Percentiles rank a stretch among this genome's conserved stretches.
These are phyloP conservation scores for Pimephales promelas DNA, from an alignment of 2,113 vertebrate species.

Conservation along the genomic window DNA sequence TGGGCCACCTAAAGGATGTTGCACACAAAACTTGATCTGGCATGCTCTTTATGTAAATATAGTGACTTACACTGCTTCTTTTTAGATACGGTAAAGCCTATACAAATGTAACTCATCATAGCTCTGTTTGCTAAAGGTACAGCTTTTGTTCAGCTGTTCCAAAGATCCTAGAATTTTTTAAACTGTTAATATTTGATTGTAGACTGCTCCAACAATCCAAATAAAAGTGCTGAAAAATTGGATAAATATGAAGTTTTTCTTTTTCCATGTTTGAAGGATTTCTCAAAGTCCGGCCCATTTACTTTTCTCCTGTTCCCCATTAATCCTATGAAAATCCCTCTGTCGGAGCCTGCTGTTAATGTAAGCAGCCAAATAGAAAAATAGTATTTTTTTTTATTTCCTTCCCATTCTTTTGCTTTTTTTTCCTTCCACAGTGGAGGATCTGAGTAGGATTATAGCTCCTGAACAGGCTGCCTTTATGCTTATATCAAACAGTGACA, in stretches of 20 bases:
- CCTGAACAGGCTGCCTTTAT: slow-evolving; percentile 52
- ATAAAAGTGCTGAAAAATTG: slow-evolving; percentile 28
- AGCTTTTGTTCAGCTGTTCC: neutral
- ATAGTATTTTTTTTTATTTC: slow-evolving; percentile 42
- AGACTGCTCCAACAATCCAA: neutral
- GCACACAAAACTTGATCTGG: neutral
- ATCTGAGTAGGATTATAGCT: slow-evolving; percentile 53
- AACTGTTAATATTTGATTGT: neutral
- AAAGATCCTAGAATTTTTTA: neutral
- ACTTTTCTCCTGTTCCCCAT: slow-evolving; percentile 25
- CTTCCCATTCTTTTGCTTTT: slow-evolving; percentile 40
- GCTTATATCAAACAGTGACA: slow-evolving; percentile 45
- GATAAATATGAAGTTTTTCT: slow-evolving; percentile 26
- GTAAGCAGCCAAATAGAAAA: slow-evolving; percentile 49
- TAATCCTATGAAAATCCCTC: slow-evolving; percentile 50
- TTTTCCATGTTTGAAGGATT: slow-evolving; percentile 26
- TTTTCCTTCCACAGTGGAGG: slow-evolving; percentile 19
- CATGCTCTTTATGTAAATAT: no score
- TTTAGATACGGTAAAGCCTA: neutral
- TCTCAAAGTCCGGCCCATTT: slow-evolving; percentile 42
- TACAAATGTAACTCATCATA: neutral
- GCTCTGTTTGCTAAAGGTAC: neutral
- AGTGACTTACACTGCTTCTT: neutral
- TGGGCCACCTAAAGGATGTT: neutral
- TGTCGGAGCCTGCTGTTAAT: slow-evolving; percentile 43